Evolutionary conservation across 2,797 vertebrate genomes (phyloP), one percentile per base, ranked within the genome.

Genomic region (Nasua narica): DNA sequence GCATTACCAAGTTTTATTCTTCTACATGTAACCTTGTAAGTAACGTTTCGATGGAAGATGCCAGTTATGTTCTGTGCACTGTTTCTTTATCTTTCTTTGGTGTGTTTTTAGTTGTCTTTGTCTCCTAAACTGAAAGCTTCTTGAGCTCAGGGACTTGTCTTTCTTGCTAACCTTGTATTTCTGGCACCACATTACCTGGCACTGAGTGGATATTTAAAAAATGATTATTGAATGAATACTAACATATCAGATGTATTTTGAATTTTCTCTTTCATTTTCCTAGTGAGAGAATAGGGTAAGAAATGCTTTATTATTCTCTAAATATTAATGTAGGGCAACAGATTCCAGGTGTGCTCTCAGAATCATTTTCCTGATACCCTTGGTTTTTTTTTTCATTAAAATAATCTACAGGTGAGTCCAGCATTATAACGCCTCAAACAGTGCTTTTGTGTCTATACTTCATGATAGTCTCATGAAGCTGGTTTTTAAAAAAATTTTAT

Each of bases 201-300:
- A 82, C 23, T 7, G 74, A 35, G 54, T n/a, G 54, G 37, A 15
- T 70, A 87, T 58, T 92, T 21, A 32, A 48, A 70, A 90, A 74
- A 46, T 84, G 43, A 48, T 50, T 85, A 5, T 43, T 87, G 60
- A 86, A 16, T 81, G 67, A 84, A 43, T 88, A n/a, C 69, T 90
- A 83, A 62, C 7, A 3, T 43, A 18, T 37, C n/a, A 69, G 67
- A 29, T 85, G 23, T 2, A 1, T 69, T 93, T 94, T 94, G 2
- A 60, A 69, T 83, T 94, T 90, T 91, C 13, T 92, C 40, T 74
- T 46, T 72, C 81, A 27, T 92, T 94, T 95, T 91, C 87, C 10
- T 76, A 83, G 54, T 74, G 43, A 77, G 43, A 91, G 21, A 77
- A n/a, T 77, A 58, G 67, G 37, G 5, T 74, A 67, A 79, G 37